phyloP scores from a whole-genome alignment of 2,797 vertebrate genomes.

The Clarias fuscus region DNA sequence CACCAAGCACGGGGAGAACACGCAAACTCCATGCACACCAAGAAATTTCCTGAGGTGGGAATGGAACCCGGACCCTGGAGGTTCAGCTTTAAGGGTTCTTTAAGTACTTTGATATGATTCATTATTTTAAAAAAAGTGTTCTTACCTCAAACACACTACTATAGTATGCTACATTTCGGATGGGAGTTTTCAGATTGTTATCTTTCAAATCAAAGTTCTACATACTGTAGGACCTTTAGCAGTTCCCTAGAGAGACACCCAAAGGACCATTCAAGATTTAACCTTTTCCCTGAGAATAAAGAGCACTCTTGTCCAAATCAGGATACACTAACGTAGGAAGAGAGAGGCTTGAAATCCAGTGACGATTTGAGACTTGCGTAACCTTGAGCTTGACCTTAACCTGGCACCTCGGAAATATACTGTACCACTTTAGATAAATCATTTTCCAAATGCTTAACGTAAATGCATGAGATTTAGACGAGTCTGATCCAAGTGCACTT shows the following conservation, averaged over 20 bases:
- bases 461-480: not conserved
- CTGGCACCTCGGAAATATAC: not conserved
- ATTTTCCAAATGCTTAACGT: not conserved
- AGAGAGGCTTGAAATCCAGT: not conserved
- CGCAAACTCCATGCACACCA: too few species aligned
- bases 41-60: too few species aligned
- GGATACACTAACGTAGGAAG: not conserved
- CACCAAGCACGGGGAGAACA: too few species aligned
- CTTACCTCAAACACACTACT: too few species aligned
- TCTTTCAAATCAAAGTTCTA: not conserved
- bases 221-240: not conserved
- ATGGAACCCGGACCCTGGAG: too few species aligned
- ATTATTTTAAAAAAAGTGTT: too few species aligned
- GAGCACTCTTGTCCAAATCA: not conserved
- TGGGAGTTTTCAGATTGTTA: not conserved
- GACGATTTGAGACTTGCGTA: not conserved
- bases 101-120: too few species aligned
- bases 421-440: not conserved
- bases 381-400: not conserved
- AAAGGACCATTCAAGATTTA: not conserved
- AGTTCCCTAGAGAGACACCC: not conserved
- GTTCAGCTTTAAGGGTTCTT: too few species aligned
- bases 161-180: not conserved
- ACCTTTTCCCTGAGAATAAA: not conserved
- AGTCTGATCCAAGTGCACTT: not conserved